Base-by-base conservation (phyloP, 2,113 vertebrate genomes). In the Tretioscincus oriximinensis region DNA sequence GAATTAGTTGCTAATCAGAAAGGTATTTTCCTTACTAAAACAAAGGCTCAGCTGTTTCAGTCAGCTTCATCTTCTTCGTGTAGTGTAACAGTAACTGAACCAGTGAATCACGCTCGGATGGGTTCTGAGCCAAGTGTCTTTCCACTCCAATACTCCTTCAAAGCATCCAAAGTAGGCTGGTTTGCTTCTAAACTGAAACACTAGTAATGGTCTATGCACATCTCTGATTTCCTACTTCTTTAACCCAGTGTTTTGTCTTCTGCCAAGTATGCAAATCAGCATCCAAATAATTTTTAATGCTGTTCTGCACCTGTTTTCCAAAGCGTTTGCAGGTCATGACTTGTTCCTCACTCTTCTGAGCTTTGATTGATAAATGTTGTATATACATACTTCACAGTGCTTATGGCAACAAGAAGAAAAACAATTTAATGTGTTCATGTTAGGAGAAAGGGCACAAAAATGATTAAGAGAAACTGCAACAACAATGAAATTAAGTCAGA, bases 281-380 rank as follows among this genome's bases (percentile, higher is more conserved):
- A 28, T 45, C 65, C 65, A 76, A 68, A 20, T 77, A 10, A 67
- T 10, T 66, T 65, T 49, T 69, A 16, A 68, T 67, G n/a, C 20
- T 67, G 20, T 26, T 14, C 11, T 47, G 14, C 69, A 26, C 11
- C 11, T 66, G 65, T 16, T 26, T 66, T 18, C 14, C 7, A 24
- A 22, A 69, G 0, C 83, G 18, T 71, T 0, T 6, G 70, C 84
- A 87, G 88, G 86, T 90, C 86, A 67, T 81, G 64, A 58, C 22
- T 58, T 14, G 24, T 54, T 47, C 58, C 9, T 58, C 16, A 31
- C 0, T 91, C 83, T 90, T 61, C 85, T 90, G 82, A 88, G 5
- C 84, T 78, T 80, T 68, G 0, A 5, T 84, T 84, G 78, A 81
- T 86, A 93, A 93, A 93, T 88, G 93, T 91, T 67, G 51, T 45